phyloP scores from a whole-genome alignment of 2,113 vertebrate species.

The Archocentrus centrarchus region DNA sequence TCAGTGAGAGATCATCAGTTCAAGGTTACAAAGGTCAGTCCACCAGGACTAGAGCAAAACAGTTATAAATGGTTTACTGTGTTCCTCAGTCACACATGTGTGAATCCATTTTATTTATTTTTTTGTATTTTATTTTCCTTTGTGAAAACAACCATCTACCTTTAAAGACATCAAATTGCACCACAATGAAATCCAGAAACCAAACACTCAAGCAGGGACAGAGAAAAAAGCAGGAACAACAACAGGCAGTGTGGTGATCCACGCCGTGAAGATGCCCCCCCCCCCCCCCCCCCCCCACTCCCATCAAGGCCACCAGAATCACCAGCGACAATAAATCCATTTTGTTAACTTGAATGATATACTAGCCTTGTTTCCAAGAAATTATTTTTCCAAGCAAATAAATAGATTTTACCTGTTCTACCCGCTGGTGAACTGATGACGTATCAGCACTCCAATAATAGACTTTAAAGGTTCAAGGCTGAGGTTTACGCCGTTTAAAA shows the following conservation, averaged over 20 bases:
- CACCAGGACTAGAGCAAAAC: slow-evolving; percentile 13
- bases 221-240: too few relatives aligned
- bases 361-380: background rate
- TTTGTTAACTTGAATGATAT: background rate
- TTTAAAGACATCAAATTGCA: too few relatives aligned
- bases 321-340: background rate
- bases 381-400: background rate
- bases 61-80: slow-evolving; percentile 26
- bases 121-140: too few relatives aligned
- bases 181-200: too few relatives aligned
- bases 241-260: too few relatives aligned
- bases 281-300: too few relatives aligned
- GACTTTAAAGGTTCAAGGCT: background rate
- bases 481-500: background rate
- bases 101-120: background rate
- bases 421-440: background rate
- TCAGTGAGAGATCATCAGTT: slow-evolving; percentile 54
- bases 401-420: background rate
- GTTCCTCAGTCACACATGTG: slow-evolving; percentile 6
- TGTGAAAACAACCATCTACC: too few relatives aligned
- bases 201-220: too few relatives aligned
- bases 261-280: too few relatives aligned
- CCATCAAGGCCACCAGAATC: too few relatives aligned
- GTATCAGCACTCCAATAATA: background rate
- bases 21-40: slow-evolving; percentile 67